phyloP scores from a whole-genome alignment of 2,113 vertebrate species.

The Pitta sordida region DNA sequence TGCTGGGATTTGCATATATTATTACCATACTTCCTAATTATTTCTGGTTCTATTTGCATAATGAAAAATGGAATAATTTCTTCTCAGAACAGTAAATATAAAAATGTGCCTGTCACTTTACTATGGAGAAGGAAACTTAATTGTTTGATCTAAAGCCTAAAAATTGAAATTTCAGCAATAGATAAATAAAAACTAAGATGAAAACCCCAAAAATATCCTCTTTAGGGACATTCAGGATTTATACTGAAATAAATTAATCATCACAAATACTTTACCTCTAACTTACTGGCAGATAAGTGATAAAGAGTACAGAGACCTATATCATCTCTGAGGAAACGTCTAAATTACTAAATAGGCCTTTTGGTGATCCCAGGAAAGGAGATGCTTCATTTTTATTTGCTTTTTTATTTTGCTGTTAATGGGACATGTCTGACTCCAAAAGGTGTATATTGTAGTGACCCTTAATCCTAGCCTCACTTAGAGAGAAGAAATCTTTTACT shows the following conservation, averaged over 20 bases:
- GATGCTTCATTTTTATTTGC: background rate
- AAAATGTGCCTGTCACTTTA: background rate
- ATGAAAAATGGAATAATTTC: background rate
- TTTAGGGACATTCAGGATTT: background rate
- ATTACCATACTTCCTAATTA: conserved; percentile 46
- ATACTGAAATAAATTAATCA: background rate
- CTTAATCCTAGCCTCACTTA: background rate
- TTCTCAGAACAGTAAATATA: conserved; percentile 9
- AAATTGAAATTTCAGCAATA: background rate
- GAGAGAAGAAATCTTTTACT: background rate
- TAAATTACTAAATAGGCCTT: background rate
- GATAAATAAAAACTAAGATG: background rate
- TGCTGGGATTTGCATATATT: background rate
- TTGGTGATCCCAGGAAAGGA: background rate
- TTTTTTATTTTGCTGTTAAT: conserved; percentile 20
- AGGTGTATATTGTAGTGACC: background rate
- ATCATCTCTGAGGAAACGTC: background rate
- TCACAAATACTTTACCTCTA: background rate
- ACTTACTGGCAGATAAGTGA: background rate
- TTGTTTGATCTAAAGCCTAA: background rate
- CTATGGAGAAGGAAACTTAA: background rate
- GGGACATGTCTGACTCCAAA: background rate
- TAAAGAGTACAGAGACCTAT: background rate
- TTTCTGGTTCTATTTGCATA: conserved; percentile 8
- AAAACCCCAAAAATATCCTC: background rate